Evolutionary conservation across 2,888 invertebrate species (phyloP).

Genomic region (Sympetrum striolatum): DNA sequence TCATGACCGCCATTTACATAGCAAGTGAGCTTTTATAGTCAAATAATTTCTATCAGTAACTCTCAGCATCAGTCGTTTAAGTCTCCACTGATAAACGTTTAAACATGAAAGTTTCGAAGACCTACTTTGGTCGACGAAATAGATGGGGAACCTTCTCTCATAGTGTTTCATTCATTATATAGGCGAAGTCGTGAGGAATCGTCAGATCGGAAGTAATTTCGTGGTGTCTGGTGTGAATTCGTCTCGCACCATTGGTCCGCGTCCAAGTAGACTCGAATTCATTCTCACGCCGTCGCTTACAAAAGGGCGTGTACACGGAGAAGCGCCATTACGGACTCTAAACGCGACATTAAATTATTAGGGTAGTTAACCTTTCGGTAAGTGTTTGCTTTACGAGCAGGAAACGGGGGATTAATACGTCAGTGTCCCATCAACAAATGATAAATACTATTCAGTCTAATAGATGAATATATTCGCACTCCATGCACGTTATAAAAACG

Average conservation of each 20-base stretch:
- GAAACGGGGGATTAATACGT: neutral
- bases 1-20: no score
- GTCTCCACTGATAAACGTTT: no score
- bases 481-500: no score
- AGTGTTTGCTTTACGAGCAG: neutral
- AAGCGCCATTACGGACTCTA: neutral
- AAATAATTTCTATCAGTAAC: no score
- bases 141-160: no score
- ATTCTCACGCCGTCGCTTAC: conserved; percentile 6
- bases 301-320: conserved; percentile 5
- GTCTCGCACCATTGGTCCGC: conserved; percentile 27
- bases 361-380: neutral
- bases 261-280: neutral
- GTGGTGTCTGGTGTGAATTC: conserved; percentile 10
- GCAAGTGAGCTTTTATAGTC: no score
- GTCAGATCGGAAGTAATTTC: neutral
- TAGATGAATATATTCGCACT: no score
- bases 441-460: no score
- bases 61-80: no score
- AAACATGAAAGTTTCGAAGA: no score
- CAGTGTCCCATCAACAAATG: no score
- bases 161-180: neutral
- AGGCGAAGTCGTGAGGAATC: neutral
- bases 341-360: neutral
- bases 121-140: no score